Conservation (phyloP, 2,888 invertebrate species). For the Cyaniris semiargus region DNA sequence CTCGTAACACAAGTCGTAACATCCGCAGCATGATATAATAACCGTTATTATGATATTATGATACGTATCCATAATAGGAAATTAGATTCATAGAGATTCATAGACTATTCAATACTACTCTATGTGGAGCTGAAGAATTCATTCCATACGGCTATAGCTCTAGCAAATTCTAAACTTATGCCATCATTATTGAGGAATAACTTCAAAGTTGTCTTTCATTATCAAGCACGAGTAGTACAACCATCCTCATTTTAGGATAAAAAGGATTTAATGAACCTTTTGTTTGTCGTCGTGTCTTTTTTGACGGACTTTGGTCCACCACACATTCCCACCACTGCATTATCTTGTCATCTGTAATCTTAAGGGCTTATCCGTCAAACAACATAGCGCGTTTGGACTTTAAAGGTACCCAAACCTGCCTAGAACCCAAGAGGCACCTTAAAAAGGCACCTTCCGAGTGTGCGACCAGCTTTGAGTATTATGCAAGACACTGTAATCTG, state of each 20-base stretch:
- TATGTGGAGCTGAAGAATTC: background rate
- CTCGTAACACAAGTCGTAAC: conserved; percentile 9
- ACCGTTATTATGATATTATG: conserved; percentile 22
- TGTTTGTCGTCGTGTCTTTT: background rate
- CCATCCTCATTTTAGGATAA: background rate
- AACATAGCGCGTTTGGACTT: too few species aligned
- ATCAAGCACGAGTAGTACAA: background rate
- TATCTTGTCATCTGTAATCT: background rate
- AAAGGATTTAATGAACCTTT: background rate
- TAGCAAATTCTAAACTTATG: background rate
- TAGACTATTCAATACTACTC: background rate
- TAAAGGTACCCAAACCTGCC: background rate
- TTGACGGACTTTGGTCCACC: too few species aligned
- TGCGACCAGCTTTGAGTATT: background rate
- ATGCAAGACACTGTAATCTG: background rate
- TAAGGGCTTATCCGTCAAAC: background rate
- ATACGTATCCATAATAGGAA: conserved; percentile 12
- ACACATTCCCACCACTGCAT: too few species aligned
- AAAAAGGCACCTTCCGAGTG: background rate
- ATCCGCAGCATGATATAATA: conserved; percentile 20
- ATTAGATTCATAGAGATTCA: conserved; percentile 14
- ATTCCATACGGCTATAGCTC: background rate
- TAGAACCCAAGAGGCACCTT: background rate
- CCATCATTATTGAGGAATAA: background rate
- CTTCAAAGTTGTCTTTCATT: background rate